A percentile compares a stretch with the other conserved stretches of the same genome.
Evolutionary conservation across 1,140 invertebrate species (phyloP).

Genomic region (Carposina sasakii): DNA sequence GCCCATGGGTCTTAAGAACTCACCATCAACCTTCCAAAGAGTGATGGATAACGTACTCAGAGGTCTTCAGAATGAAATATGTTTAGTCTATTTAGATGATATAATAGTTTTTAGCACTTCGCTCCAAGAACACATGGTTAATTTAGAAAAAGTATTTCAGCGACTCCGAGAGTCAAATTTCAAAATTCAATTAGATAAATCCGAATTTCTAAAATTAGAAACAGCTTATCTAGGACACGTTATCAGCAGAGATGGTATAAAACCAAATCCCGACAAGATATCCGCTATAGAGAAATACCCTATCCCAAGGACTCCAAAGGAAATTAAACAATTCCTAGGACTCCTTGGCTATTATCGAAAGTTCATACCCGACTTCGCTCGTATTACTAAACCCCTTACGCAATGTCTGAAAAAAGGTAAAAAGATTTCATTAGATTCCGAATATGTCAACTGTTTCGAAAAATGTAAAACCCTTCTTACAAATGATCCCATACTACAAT

Average conservation of each 20-base stretch:
- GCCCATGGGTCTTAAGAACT: constrained; percentile 56
- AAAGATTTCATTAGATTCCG: too few relatives aligned
- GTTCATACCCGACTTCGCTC: too few relatives aligned
- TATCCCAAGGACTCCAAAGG: constrained; percentile 31
- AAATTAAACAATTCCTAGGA: constrained; percentile 35
- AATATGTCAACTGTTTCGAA: too few relatives aligned
- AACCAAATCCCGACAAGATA: constrained; percentile 30
- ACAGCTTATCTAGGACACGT: constrained; percentile 43
- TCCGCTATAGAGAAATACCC: constrained; percentile 28
- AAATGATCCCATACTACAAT: too few relatives aligned
- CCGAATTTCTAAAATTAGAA: constrained; percentile 35
- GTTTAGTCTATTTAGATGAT: constrained; percentile 36
- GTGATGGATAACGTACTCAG: constrained; percentile 30
- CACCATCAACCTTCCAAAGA: constrained; percentile 30
- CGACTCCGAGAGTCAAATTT: constrained; percentile 2
- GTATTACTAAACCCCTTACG: too few relatives aligned
- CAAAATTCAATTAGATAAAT: constrained; percentile 25
- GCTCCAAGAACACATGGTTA: constrained; percentile 24
- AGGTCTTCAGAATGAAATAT: constrained; percentile 9
- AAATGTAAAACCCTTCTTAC: too few relatives aligned
- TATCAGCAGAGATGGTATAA: constrained; percentile 21
- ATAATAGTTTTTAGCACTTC: constrained; percentile 26
- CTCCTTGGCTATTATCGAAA: constrained; percentile 33
- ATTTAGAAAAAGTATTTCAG: constrained; percentile 6
- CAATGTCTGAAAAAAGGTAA: too few relatives aligned